Conservation (phyloP, 2,888 invertebrate genomes). For the Trilocha varians region DNA sequence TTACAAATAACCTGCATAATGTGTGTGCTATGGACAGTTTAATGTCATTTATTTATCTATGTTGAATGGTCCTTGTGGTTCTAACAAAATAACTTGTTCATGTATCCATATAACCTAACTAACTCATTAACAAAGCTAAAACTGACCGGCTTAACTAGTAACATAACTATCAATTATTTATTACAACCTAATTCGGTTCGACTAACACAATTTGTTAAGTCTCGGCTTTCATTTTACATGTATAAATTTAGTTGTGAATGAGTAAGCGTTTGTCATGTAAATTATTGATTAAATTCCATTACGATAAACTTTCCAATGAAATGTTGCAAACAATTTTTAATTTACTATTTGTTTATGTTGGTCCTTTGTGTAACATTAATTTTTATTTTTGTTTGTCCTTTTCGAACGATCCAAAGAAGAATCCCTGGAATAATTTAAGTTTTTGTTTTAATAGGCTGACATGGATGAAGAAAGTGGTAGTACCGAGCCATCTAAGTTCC, state of each 20-base stretch:
- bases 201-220: neutral
- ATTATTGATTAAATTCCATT: neutral
- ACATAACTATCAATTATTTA: neutral
- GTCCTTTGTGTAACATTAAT: neutral
- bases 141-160: neutral
- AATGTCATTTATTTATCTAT: conserved; percentile 36
- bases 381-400: neutral
- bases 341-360: neutral
- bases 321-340: neutral
- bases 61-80: conserved; percentile 73
- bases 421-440: neutral
- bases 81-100: conserved; percentile 46
- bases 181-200: neutral
- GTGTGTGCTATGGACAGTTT: conserved; percentile 65
- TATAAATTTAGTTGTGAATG: neutral
- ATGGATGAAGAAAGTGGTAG: conserved; percentile 67
- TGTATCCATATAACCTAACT: conserved; percentile 20
- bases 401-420: neutral
- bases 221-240: neutral
- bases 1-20: conserved; percentile 65
- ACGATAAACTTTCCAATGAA: neutral
- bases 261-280: neutral
- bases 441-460: conserved; percentile 48
- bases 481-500: conserved; percentile 64
- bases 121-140: conserved; percentile 8